Percentiles rank a stretch among this genome's conserved stretches.
Conservation (phyloP, 2,888 invertebrate genomes). For the Lasioglossum oenotherae region DNA sequence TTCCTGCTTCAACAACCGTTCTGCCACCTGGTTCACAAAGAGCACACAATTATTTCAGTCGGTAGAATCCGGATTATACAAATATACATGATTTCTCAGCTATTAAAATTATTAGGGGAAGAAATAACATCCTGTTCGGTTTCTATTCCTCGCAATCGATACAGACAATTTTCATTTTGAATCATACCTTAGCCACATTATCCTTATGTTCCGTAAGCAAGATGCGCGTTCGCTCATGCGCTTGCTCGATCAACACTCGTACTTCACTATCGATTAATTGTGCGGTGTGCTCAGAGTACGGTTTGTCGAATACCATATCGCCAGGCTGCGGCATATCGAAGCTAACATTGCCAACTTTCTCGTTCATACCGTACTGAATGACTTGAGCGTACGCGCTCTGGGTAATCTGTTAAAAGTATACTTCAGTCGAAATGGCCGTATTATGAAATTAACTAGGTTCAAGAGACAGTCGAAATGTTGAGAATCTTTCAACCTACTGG, state of each 20-base stretch:
- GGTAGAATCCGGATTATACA: not conserved
- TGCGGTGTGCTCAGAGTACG: constrained; percentile 99
- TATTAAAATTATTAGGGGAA: too few relatives aligned
- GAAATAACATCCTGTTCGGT: too few relatives aligned
- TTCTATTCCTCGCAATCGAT: too few relatives aligned
- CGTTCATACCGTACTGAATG: constrained; percentile 99
- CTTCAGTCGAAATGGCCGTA: not conserved
- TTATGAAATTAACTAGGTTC: not conserved
- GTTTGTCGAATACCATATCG: constrained; percentile 97
- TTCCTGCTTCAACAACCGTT: constrained; percentile 96
- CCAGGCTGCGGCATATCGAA: constrained; percentile 97
- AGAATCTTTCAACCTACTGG: not conserved
- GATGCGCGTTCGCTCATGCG: constrained; percentile 92
- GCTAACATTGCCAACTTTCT: constrained; percentile 98
- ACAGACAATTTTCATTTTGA: not conserved
- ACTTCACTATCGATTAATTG: constrained; percentile 98
- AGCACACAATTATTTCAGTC: not conserved
- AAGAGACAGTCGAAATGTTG: not conserved
- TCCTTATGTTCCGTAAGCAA: constrained; percentile 92
- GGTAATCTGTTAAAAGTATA: constrained; percentile 85
- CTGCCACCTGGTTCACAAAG: constrained; percentile 87
- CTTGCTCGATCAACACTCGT: constrained; percentile 89
- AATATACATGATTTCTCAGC: too few relatives aligned
- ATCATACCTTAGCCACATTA: constrained; percentile 92
- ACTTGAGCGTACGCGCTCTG: constrained; percentile 99